phyloP scores from a whole-genome alignment of 2,888 invertebrate species.

The Drosophila mettleri region DNA sequence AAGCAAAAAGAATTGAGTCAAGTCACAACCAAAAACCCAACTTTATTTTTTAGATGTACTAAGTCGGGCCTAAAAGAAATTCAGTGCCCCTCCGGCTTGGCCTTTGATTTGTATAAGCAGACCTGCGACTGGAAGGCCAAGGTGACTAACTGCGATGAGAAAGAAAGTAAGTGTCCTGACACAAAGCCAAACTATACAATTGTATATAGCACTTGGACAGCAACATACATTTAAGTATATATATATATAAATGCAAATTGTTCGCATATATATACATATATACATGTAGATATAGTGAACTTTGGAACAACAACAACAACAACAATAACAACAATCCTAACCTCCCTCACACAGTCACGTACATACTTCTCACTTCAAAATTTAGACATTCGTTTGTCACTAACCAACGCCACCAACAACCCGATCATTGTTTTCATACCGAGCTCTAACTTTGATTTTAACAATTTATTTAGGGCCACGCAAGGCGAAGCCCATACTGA shows the following conservation, averaged over 20 bases:
- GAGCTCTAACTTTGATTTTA: constrained; percentile 10
- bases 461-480: constrained; percentile 90
- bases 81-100: constrained; percentile 98
- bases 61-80: constrained; percentile 98
- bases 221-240: constrained; percentile 26
- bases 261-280: constrained; percentile 4
- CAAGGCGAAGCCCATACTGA: constrained; percentile 94
- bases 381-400: constrained; percentile 72
- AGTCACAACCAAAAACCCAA: constrained; percentile 35
- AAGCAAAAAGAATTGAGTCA: constrained; percentile 15
- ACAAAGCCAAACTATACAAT: constrained; percentile 43
- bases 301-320: constrained; percentile 35
- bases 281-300: constrained; percentile 54
- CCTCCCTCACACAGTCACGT: constrained; percentile 39
- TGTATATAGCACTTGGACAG: constrained; percentile 60
- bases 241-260: neutral
- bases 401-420: constrained; percentile 41
- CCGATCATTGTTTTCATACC: neutral
- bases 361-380: constrained; percentile 72
- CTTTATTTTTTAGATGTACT: constrained; percentile 88
- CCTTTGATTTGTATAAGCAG: constrained; percentile 99
- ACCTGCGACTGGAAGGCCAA: constrained; percentile 99
- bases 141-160: constrained; percentile 97
- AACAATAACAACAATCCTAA: constrained; percentile 34
- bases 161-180: constrained; percentile 93